Evolutionary conservation across 1,140 invertebrate species (phyloP), one percentile per base, ranked within the genome.

Genomic region (Aphaenogaster floridana): DNA sequence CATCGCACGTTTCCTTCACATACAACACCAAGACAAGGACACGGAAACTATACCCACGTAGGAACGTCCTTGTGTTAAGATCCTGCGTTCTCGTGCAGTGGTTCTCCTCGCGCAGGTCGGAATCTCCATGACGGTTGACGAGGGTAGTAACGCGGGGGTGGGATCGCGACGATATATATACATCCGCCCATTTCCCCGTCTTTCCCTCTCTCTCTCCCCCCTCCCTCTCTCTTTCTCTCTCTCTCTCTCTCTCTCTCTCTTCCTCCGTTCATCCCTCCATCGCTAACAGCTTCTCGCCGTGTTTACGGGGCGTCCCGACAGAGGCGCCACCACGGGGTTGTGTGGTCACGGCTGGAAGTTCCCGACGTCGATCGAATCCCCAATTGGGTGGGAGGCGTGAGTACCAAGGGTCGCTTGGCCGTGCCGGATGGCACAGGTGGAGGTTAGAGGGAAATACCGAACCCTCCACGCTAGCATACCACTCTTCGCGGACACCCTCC

Each of bases 331-430:
- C 88, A 86, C 42, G 61, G 63, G 77, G 91, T 83, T 88, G 86
- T 88, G 89, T 87, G 88, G 85, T 87, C 81, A 89, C 86, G 91
- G 81, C 77, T 92, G 80, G 64, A 93, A 94, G 87, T 91, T 61
- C 61, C 11, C 68, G 36, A 69, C 87, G 91, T 90, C 91, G 94
- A 94, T 93, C 94, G 93, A 93, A 94, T 92, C 90, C 91, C 86
- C 91, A 92, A 93, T 93, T 93, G 92, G 92, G 91, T 92, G 92
- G 92, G 91, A 92, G 93, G 74, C 87, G 80, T 61, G 88, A 80
- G 89, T 79, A 68, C 57, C 88, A 54, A 78, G 79, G 74, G 74
- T 61, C 84, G 63, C 63, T 79, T 78, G 80, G 89, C 45, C 45
- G 45, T 66, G 74, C 78, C 57, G 74, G 59, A 57, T 52, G 78